Conservation (phyloP, 2,888 invertebrate genomes). For the Drosophila siamana region DNA sequence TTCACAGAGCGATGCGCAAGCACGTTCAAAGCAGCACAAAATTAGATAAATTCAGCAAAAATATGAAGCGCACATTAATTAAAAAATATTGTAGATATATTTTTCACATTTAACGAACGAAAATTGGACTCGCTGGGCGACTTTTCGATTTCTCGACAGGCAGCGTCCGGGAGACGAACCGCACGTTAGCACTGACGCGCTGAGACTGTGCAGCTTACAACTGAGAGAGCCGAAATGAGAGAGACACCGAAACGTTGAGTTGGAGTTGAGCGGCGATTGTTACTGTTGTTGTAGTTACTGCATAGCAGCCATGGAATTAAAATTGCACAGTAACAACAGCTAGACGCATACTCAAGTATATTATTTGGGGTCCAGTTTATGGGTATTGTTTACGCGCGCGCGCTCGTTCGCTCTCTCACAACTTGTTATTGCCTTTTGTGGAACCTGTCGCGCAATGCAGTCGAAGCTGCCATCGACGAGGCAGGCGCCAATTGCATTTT, state of each 20-base stretch:
- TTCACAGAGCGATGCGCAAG: conserved; percentile 43
- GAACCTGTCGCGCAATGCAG: conserved; percentile 45
- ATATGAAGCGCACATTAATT: conserved; percentile 35
- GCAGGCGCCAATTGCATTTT: conserved; percentile 48
- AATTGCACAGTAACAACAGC: conserved; percentile 61
- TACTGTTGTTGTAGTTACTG: conserved; percentile 20
- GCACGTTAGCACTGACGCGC: conserved; percentile 61
- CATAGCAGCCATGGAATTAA: conserved; percentile 44
- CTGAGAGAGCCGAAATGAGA: conserved; percentile 30
- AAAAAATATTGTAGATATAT: conserved; percentile 20
- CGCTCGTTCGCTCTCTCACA: conserved; percentile 44
- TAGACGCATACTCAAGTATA: conserved; percentile 2
- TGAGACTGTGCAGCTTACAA: conserved; percentile 45
- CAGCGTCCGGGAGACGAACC: conserved; percentile 59
- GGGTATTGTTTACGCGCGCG: conserved; percentile 59
- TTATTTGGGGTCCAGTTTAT: conserved; percentile 66
- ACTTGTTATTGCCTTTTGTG: conserved; percentile 65
- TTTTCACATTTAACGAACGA: conserved; percentile 62
- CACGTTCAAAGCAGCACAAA: conserved; percentile 28
- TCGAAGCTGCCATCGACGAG: not conserved
- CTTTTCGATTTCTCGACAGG: conserved; percentile 25
- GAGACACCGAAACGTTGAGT: conserved; percentile 10
- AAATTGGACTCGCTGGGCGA: conserved; percentile 41
- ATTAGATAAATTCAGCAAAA: conserved; percentile 18
- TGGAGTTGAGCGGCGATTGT: conserved; percentile 21